Evolutionary conservation across 2,888 invertebrate species (phyloP).

Genomic region (Notodonta ziczac): DNA sequence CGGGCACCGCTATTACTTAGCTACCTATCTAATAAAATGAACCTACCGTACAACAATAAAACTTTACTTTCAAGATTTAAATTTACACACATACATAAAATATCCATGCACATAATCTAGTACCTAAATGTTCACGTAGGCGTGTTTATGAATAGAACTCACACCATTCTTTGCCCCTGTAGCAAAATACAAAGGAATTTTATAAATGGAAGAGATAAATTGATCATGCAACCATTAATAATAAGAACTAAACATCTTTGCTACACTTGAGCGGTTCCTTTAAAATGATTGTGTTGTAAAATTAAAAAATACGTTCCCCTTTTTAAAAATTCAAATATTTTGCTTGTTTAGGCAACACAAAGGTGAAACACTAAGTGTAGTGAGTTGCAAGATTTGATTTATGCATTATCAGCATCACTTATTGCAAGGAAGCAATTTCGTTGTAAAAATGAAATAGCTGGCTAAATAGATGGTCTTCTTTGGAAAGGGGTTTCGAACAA

Average conservation of each 20-base stretch:
- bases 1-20: too few species aligned
- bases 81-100: too few species aligned
- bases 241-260: background rate
- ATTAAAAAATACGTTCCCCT: background rate
- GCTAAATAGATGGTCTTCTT: background rate
- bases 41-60: too few species aligned
- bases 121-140: too few species aligned
- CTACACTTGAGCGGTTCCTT: background rate
- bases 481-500: background rate
- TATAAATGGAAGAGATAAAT: conserved; percentile 1
- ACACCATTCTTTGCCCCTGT: too few species aligned
- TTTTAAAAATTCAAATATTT: conserved; percentile 1
- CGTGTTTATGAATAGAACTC: too few species aligned
- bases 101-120: too few species aligned
- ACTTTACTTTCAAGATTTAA: too few species aligned
- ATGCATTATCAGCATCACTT: background rate
- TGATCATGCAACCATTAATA: background rate
- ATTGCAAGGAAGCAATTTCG: background rate
- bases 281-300: background rate
- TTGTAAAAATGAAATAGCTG: background rate
- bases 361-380: background rate
- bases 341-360: background rate
- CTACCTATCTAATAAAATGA: too few species aligned
- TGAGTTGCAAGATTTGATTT: conserved; percentile 2
- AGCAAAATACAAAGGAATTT: background rate